Evolutionary conservation across 2,888 invertebrate species (phyloP).

Genomic region (Ethmia dodecea): DNA sequence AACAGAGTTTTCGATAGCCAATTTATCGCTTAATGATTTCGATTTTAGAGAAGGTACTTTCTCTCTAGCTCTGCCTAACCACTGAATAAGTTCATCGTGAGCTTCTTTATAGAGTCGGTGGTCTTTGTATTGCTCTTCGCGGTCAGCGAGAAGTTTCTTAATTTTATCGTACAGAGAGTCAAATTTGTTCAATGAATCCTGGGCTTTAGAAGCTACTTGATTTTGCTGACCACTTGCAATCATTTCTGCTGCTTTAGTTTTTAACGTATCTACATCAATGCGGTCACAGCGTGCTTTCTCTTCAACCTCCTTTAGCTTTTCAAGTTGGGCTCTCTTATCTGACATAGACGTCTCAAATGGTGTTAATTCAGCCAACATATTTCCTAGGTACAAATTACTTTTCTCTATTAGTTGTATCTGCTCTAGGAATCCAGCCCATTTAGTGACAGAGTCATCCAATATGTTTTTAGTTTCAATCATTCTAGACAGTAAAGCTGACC

Average conservation of each 20-base stretch:
- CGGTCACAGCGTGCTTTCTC: slow-evolving; percentile 94
- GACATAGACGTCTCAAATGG: slow-evolving; percentile 88
- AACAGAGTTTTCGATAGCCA: slow-evolving; percentile 92
- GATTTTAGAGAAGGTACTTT: slow-evolving; percentile 93
- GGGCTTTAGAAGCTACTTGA: slow-evolving; percentile 89
- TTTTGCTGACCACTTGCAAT: slow-evolving; percentile 90
- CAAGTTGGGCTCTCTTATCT: slow-evolving; percentile 91
- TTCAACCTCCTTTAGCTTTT: slow-evolving; percentile 89
- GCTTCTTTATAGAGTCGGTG: slow-evolving; percentile 94
- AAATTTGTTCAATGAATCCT: slow-evolving; percentile 90
- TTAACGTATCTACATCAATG: slow-evolving; percentile 91
- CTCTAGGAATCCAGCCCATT: slow-evolving; percentile 94
- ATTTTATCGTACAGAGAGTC: slow-evolving; percentile 87
- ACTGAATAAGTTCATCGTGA: slow-evolving; percentile 91
- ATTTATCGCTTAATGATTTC: slow-evolving; percentile 88
- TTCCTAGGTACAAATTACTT: slow-evolving; percentile 87
- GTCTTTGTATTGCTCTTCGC: slow-evolving; percentile 92
- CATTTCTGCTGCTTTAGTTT: slow-evolving; percentile 91
- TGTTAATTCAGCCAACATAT: slow-evolving; percentile 83
- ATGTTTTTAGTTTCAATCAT: slow-evolving; percentile 94
- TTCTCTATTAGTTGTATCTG: slow-evolving; percentile 91
- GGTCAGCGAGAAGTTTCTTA: slow-evolving; percentile 85
- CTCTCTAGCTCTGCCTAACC: slow-evolving; percentile 92
- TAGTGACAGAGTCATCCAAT: slow-evolving; percentile 92
- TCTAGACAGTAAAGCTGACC: slow-evolving; percentile 91